Percentiles rank a stretch among this genome's conserved stretches.
Conservation (phyloP, 1,140 invertebrate genomes). For the Cotesia chilonis region DNA sequence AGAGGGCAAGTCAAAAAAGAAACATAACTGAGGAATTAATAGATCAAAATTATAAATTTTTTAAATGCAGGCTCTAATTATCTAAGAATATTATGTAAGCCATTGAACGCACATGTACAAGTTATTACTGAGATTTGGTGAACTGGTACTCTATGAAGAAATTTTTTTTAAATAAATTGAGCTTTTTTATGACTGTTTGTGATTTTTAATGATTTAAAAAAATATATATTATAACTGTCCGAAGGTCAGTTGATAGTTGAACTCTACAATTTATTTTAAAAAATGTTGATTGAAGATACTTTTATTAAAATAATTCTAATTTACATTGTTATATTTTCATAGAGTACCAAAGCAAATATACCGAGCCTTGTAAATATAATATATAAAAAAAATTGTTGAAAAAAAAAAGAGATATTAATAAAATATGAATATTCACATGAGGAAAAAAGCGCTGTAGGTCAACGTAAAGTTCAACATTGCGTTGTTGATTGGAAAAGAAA, state of each 20-base stretch:
- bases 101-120: conserved; percentile 29
- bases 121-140: conserved; percentile 16
- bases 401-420: background rate
- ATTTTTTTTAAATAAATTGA: conserved; percentile 25
- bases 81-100: conserved; percentile 24
- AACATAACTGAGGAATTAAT: background rate
- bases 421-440: background rate
- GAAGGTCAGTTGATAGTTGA: too few relatives aligned
- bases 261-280: too few relatives aligned
- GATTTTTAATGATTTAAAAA: too few relatives aligned
- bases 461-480: too few relatives aligned
- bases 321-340: conserved; percentile 33
- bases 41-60: too few relatives aligned
- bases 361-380: conserved; percentile 49
- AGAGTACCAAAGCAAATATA: conserved; percentile 46
- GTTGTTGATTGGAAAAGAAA: too few relatives aligned
- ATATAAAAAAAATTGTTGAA: background rate
- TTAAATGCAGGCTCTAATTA: conserved; percentile 6
- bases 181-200: background rate
- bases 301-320: background rate
- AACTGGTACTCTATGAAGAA: background rate
- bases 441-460: background rate
- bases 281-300: too few relatives aligned
- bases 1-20: too few relatives aligned
- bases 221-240: too few relatives aligned